A percentile compares a stretch with the other conserved stretches of the same genome.
Conservation (phyloP, 1,140 invertebrate species). For the Epicauta chinensis region DNA sequence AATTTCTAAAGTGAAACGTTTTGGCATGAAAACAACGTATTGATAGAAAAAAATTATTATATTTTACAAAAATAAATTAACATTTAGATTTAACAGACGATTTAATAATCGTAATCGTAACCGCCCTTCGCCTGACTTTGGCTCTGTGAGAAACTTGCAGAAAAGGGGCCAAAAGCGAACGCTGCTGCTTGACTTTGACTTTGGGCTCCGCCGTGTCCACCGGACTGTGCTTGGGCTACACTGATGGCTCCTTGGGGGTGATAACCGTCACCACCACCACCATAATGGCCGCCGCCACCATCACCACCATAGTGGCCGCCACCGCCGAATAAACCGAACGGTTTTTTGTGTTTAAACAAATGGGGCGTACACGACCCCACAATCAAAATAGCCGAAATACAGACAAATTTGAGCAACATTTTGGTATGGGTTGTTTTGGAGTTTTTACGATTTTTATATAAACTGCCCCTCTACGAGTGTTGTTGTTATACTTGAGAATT, state of each 20-base stretch:
- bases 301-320: background rate
- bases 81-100: too few species aligned
- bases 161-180: background rate
- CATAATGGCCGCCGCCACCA: background rate
- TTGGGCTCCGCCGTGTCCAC: constrained; percentile 1
- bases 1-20: too few species aligned
- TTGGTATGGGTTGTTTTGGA: background rate
- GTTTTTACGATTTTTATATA: constrained; percentile 14
- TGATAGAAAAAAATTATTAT: too few species aligned
- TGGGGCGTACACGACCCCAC: background rate
- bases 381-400: background rate
- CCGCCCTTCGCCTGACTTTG: constrained; percentile 3
- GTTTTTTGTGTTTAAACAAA: constrained; percentile 9
- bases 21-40: too few species aligned
- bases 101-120: constrained; percentile 1
- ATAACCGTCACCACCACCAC: background rate
- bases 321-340: constrained; percentile 1
- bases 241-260: background rate
- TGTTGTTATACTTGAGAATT: constrained; percentile 12
- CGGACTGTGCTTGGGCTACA: constrained; percentile 1
- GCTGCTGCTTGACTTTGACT: constrained; percentile 3
- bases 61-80: too few species aligned
- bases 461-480: constrained; percentile 7
- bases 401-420: constrained; percentile 6
- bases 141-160: constrained; percentile 1